Conservation (phyloP, 1,140 invertebrate species). For the Anadara kagoshimensis region DNA sequence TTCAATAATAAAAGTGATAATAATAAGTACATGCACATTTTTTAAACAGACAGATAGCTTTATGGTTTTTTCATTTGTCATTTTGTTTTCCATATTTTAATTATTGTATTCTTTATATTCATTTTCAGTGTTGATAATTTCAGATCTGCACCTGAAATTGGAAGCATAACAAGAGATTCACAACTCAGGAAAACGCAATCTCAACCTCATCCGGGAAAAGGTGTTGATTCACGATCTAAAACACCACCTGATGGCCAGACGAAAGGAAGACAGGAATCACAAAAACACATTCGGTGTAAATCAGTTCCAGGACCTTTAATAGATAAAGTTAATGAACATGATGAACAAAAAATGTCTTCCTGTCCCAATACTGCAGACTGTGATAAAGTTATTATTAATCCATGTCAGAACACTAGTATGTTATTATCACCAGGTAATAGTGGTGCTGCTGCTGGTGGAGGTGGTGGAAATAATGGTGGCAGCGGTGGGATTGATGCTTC, state of each 20-base stretch:
- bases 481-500: conserved; percentile 4
- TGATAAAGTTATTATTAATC: no score
- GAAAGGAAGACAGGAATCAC: conserved; percentile 45
- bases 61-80: neutral
- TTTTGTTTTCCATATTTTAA: neutral
- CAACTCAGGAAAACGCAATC: conserved; percentile 72
- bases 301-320: conserved; percentile 52
- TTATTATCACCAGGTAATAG: no score
- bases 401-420: no score
- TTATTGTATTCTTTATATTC: neutral
- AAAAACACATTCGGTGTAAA: conserved; percentile 61
- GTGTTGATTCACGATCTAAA: conserved; percentile 35
- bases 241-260: conserved; percentile 35
- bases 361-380: conserved; percentile 57
- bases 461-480: no score
- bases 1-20: no score
- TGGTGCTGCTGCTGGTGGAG: no score
- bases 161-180: conserved; percentile 57
- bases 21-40: no score
- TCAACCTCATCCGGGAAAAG: conserved; percentile 53
- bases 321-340: conserved; percentile 5
- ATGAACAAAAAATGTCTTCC: conserved; percentile 42
- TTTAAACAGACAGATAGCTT: no score
- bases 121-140: conserved; percentile 21
- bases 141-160: conserved; percentile 75